phyloP scores from a whole-genome alignment of 1,140 invertebrate species.

The Zaprionus africanus region DNA sequence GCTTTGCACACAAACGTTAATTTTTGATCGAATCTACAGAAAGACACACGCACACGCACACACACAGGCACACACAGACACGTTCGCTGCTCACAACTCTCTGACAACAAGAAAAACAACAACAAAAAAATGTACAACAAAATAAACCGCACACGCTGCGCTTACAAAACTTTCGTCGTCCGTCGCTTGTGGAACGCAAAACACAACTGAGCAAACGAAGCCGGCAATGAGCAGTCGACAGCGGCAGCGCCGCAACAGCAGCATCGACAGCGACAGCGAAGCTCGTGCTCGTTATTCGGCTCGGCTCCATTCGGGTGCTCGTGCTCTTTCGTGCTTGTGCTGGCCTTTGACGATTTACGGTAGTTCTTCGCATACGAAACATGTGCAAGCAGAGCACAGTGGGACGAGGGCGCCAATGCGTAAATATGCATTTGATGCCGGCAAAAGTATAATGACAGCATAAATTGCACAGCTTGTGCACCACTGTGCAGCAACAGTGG shows the following conservation, averaged over 20 bases:
- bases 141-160: conserved; percentile 29
- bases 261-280: conserved; percentile 9
- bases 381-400: conserved; percentile 23
- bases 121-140: conserved; percentile 27
- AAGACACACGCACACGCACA: conserved; percentile 30
- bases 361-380: conserved; percentile 23
- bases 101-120: conserved; percentile 30
- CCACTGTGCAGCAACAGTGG: conserved; percentile 20
- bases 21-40: conserved; percentile 50
- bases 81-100: neutral
- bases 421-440: neutral
- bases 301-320: conserved; percentile 19
- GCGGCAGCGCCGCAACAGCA: conserved; percentile 7
- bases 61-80: conserved; percentile 18
- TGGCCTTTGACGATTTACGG: conserved; percentile 17
- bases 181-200: conserved; percentile 56
- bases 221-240: conserved; percentile 37
- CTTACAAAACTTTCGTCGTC: conserved; percentile 52
- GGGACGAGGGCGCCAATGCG: neutral
- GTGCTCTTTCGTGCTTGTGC: conserved; percentile 9
- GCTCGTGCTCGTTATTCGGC: conserved; percentile 12
- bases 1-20: conserved; percentile 54
- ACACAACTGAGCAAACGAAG: conserved; percentile 49
- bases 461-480: neutral
- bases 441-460: neutral